Percentiles rank a stretch among this genome's conserved stretches.
Evolutionary conservation across 53 echinoderm and acorn worm genomes (phyloP).

Genomic region (Paelopatides confundens): DNA sequence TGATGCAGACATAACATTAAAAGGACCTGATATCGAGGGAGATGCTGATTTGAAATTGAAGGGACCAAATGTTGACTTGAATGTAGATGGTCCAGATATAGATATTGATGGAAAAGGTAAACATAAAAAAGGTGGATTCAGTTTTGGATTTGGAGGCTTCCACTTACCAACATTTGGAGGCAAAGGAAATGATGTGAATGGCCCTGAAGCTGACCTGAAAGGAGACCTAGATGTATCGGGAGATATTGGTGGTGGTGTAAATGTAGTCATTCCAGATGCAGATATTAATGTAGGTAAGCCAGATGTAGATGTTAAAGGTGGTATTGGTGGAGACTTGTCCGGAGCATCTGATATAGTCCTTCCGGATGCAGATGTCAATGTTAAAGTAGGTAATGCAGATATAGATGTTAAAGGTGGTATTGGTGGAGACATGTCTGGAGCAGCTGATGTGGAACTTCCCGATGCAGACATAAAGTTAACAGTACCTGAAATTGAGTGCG

Average conservation of each 20-base stretch:
- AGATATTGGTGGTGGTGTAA: background rate
- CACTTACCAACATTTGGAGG: constrained; percentile 17
- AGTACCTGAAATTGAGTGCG: constrained; percentile 29
- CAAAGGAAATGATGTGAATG: constrained; percentile 59
- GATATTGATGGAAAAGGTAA: constrained; percentile 56
- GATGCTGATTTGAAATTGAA: constrained; percentile 43
- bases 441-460: no score
- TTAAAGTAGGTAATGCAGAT: constrained; percentile 30
- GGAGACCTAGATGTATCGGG: constrained; percentile 57
- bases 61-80: constrained; percentile 19
- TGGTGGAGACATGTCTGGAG: constrained; percentile 18
- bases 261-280: background rate
- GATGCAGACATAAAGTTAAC: constrained; percentile 45
- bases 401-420: constrained; percentile 53
- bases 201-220: constrained; percentile 54
- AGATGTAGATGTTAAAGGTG: constrained; percentile 42
- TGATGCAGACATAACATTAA: constrained; percentile 16
- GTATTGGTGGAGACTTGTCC: background rate
- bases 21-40: constrained; percentile 40
- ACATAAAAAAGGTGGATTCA: constrained; percentile 40
- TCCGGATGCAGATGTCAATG: constrained; percentile 43
- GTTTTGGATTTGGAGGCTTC: constrained; percentile 46
- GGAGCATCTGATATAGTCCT: constrained; percentile 19
- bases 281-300: constrained; percentile 51
- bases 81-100: constrained; percentile 34